A percentile compares a stretch with the other conserved stretches of the same genome.
Evolutionary conservation across 2,888 invertebrate species (phyloP).

Genomic region (Formica aserva): DNA sequence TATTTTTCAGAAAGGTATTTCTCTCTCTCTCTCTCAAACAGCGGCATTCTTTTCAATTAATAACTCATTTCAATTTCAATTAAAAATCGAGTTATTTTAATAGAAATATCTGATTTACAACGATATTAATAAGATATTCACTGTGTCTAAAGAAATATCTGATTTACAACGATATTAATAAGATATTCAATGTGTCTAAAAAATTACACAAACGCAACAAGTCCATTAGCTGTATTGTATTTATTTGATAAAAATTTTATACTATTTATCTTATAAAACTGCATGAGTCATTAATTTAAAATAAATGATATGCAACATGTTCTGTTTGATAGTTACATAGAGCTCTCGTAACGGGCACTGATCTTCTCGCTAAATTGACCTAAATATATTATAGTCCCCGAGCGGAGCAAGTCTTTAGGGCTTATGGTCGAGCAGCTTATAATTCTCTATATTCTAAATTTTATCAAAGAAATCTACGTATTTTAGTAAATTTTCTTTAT

Average conservation of each 20-base stretch:
- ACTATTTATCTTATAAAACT: neutral
- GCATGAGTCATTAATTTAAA: neutral
- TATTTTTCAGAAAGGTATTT: neutral
- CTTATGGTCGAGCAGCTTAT: no score
- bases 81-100: neutral
- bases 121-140: neutral
- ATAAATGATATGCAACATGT: neutral
- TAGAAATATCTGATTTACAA: neutral
- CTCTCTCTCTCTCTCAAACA: no score
- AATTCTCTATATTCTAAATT: neutral
- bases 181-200: neutral
- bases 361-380: conserved; percentile 8
- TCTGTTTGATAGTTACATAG: no score
- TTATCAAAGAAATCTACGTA: neutral
- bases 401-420: neutral
- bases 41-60: neutral
- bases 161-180: neutral
- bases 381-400: conserved; percentile 7
- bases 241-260: neutral
- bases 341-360: neutral
- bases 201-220: neutral
- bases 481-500: neutral
- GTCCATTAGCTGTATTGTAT: neutral
- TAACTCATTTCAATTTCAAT: no score
- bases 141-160: neutral